Conservation (phyloP, 2,888 invertebrate species). For the Helobdella robusta region DNA sequence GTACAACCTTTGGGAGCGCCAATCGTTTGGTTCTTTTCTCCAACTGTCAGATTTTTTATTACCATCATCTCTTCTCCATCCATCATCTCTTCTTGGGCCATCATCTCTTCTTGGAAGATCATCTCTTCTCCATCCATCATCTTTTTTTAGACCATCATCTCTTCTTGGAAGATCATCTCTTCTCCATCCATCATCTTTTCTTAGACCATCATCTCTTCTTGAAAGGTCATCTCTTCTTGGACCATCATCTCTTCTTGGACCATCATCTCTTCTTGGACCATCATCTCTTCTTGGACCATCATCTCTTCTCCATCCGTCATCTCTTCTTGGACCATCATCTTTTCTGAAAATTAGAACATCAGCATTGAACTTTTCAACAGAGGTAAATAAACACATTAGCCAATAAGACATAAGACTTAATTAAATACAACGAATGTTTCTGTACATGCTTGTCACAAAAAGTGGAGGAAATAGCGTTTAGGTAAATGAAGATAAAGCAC, state of each 20-base stretch:
- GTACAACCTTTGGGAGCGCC: slow-evolving; percentile 24
- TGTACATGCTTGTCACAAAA: too few relatives aligned
- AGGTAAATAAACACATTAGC: too few relatives aligned
- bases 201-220: slow-evolving; percentile 5
- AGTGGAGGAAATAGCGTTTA: too few relatives aligned
- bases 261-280: too few relatives aligned
- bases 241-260: not conserved
- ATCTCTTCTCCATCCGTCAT: too few relatives aligned
- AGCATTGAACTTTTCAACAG: not conserved
- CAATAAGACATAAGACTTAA: too few relatives aligned
- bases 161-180: slow-evolving; percentile 6
- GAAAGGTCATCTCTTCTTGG: not conserved
- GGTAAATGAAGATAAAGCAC: too few relatives aligned
- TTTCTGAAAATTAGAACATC: too few relatives aligned
- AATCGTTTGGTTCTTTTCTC: slow-evolving; percentile 19
- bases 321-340: too few relatives aligned
- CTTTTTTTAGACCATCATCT: not conserved
- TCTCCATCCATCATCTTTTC: slow-evolving; percentile 2
- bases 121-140: slow-evolving; percentile 21
- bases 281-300: too few relatives aligned
- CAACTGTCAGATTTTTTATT: slow-evolving; percentile 24
- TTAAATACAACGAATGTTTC: too few relatives aligned
- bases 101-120: slow-evolving; percentile 19
- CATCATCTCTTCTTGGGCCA: slow-evolving; percentile 24
- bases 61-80: slow-evolving; percentile 22